phyloP scores from a whole-genome alignment of 37 sponge, comb jelly and placozoan species.

The Oopsacas minuta region DNA sequence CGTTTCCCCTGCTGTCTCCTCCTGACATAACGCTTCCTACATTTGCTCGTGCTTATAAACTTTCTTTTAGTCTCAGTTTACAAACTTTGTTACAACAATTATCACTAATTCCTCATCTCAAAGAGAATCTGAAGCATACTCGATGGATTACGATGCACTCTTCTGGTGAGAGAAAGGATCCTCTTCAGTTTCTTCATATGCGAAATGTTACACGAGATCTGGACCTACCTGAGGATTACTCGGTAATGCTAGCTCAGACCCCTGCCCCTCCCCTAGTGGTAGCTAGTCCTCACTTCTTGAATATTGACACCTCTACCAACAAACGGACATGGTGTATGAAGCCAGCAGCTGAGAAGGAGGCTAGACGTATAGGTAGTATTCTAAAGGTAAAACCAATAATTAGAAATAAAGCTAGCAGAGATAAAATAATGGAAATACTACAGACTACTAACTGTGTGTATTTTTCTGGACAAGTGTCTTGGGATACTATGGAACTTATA shows the following conservation, averaged over 20 bases:
- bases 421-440: slow-evolving; percentile 31
- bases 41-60: background rate
- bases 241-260: background rate
- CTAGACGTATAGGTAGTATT: slow-evolving; percentile 48
- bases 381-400: slow-evolving; percentile 40
- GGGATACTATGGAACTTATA: slow-evolving; percentile 54
- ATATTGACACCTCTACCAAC: slow-evolving; percentile 4
- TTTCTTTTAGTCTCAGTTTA: background rate
- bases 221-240: slow-evolving; percentile 16
- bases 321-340: slow-evolving; percentile 47
- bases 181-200: background rate
- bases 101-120: background rate
- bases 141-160: background rate
- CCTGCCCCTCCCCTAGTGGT: slow-evolving; percentile 34
- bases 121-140: background rate
- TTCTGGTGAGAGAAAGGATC: background rate
- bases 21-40: background rate
- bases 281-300: slow-evolving; percentile 55
- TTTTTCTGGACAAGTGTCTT: slow-evolving; percentile 60
- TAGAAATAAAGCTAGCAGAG: slow-evolving; percentile 46
- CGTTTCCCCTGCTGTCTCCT: slow-evolving; percentile 52
- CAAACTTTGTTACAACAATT: background rate
- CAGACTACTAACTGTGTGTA: slow-evolving; percentile 38
- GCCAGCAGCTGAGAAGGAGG: slow-evolving; percentile 61
- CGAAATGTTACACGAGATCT: slow-evolving; percentile 4